Evolutionary conservation across 2,888 invertebrate genomes (phyloP), one percentile per base, ranked within the genome.

Genomic region (Choristoneura rosaceana): DNA sequence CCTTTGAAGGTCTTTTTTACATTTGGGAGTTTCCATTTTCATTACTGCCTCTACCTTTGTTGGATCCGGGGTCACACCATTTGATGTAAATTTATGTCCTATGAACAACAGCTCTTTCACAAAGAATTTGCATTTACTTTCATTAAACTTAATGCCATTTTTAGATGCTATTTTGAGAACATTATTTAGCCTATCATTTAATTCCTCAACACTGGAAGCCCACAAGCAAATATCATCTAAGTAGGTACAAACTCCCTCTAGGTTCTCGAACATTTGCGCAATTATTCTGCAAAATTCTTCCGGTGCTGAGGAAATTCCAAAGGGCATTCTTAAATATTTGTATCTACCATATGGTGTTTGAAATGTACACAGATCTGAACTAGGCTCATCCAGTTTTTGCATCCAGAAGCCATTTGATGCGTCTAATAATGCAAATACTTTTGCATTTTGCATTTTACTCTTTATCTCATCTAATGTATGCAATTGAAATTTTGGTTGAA

Each of bases 361-460:
- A 47, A 77, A 77, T 4, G 75, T 77, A 43, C 74, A 75, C 0
- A 77, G 60, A 5, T 75, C 60, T 12, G 70, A 64, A 45, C 76
- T 74, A 38, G n/a, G 58, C 45, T 8, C 38, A 61, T 70, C 64
- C 3, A 76, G 33, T 14, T 69, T 59, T 4, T 74, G 7, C 70
- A 73, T 71, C 75, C 76, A 77, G 58, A 73, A 77, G 9, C 77
- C 77, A 2, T 70, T 74, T 34, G 62, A 69, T 4, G 76, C 77
- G 66, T 76, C 74, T 33, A 75, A 50, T 43, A 67, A 65, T 10
- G 73, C 63, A 43, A 71, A 74, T 2, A 58, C 64, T 50, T 60
- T 34, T 0, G 74, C 64, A 41, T 71, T 70, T 25, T 62, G 8
- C 0, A 76, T 55, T 7, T 74, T 60, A 9, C 71, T 61, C 14